These are phyloP conservation scores for Pterocles gutturalis DNA, from an alignment of 2,113 vertebrate species.

Conservation along the genomic window DNA sequence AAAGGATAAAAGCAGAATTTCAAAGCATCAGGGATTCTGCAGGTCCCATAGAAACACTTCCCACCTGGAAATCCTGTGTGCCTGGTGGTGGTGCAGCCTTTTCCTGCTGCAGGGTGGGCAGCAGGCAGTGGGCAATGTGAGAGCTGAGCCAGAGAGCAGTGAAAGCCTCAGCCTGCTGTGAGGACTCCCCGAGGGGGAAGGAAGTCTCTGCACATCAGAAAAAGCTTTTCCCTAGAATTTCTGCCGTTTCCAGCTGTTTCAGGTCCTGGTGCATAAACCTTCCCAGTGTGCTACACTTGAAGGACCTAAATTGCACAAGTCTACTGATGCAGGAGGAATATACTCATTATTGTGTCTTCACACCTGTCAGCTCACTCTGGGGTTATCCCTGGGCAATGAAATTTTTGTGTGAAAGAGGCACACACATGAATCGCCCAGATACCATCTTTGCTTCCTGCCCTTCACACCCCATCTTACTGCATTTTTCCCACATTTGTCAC, in stretches of 20 bases:
- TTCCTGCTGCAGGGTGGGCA: background rate
- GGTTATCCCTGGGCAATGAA: background rate
- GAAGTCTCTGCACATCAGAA: background rate
- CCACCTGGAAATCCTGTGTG: background rate
- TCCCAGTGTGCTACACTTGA: background rate
- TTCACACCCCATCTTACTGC: background rate
- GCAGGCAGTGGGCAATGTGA: background rate
- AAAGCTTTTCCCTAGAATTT: background rate
- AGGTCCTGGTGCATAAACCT: background rate
- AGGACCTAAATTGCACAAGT: background rate
- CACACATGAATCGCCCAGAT: background rate
- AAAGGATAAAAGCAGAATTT: background rate
- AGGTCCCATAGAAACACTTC: background rate
- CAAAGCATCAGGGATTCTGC: background rate
- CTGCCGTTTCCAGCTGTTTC: background rate
- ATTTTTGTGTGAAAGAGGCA: background rate
- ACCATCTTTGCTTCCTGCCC: background rate
- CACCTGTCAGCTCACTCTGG: background rate
- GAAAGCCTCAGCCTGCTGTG: background rate
- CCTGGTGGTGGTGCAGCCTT: accelerated
- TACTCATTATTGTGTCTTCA: background rate
- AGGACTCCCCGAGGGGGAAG: background rate
- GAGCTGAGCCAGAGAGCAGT: background rate
- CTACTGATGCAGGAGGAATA: background rate
- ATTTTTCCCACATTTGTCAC: background rate